Conservation (phyloP, 2,797 vertebrate species). For the Tenualosa ilisha region DNA sequence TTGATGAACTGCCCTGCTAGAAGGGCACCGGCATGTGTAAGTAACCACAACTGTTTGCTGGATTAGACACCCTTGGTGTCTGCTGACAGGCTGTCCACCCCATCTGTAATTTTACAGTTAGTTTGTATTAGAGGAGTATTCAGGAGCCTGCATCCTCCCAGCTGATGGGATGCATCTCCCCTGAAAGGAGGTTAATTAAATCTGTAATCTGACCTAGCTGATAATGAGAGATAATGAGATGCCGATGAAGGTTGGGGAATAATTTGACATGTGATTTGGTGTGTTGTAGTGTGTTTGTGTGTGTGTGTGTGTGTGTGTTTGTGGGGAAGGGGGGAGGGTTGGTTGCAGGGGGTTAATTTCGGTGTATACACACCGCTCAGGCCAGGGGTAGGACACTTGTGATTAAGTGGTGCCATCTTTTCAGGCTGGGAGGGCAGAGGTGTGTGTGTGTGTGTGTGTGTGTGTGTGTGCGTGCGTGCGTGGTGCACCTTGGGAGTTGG, state of each 20-base stretch:
- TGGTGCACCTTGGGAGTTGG: not conserved
- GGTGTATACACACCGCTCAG: not conserved
- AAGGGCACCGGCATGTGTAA: not conserved
- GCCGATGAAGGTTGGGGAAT: slow-evolving; percentile 50
- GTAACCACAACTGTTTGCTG: not conserved
- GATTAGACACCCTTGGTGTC: not conserved
- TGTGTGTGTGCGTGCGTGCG: too few relatives aligned
- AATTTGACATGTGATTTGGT: slow-evolving; percentile 53
- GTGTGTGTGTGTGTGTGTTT: not conserved
- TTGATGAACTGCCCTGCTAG: not conserved
- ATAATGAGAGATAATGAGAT: slow-evolving; percentile 55
- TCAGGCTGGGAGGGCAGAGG: not conserved
- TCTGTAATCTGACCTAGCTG: slow-evolving; percentile 49
- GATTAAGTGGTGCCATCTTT: not conserved
- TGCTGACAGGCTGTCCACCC: not conserved
- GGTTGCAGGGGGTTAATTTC: not conserved
- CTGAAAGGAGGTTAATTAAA: slow-evolving; percentile 54
- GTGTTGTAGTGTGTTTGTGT: too few relatives aligned
- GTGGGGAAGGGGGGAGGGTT: not conserved
- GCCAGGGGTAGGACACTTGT: not conserved
- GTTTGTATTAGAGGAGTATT: not conserved
- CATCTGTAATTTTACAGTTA: slow-evolving; percentile 28
- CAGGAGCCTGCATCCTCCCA: not conserved
- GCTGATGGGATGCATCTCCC: not conserved
- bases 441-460: not conserved